Conservation (phyloP, 1,140 invertebrate species). For the Coenobita brevimanus region DNA sequence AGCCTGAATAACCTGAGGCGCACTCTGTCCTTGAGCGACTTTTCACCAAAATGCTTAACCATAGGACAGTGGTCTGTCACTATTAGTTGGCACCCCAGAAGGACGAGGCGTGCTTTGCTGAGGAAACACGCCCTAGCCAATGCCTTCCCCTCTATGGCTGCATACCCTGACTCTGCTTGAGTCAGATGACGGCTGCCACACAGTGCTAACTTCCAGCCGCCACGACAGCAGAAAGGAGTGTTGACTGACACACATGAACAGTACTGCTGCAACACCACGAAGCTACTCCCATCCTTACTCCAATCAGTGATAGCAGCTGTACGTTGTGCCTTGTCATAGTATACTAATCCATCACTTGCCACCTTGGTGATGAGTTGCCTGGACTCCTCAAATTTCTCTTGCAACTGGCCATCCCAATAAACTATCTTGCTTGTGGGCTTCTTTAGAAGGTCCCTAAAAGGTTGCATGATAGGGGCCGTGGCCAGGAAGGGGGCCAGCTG, state of each 20-base stretch:
- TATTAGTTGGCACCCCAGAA: background rate
- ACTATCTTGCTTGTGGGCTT: no score
- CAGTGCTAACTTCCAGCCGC: no score
- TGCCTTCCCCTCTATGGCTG: background rate
- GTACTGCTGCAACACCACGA: no score
- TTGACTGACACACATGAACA: background rate
- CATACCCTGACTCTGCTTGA: no score
- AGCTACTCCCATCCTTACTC: background rate
- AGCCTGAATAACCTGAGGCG: background rate
- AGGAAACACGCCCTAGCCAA: background rate
- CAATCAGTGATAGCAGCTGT: background rate
- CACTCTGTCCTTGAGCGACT: background rate
- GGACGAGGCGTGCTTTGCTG: background rate
- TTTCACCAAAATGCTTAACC: background rate
- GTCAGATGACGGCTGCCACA: no score
- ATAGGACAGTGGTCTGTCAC: background rate
- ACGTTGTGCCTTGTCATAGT: background rate
- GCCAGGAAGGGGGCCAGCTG: no score
- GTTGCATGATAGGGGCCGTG: no score
- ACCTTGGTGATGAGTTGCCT: no score
- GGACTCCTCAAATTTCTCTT: no score
- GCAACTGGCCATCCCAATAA: no score
- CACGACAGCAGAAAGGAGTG: background rate
- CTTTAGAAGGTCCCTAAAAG: no score
- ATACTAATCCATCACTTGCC: no score